Evolutionary conservation across 2,888 invertebrate genomes (phyloP).

Genomic region (Caenorhabditis doughertyi): DNA sequence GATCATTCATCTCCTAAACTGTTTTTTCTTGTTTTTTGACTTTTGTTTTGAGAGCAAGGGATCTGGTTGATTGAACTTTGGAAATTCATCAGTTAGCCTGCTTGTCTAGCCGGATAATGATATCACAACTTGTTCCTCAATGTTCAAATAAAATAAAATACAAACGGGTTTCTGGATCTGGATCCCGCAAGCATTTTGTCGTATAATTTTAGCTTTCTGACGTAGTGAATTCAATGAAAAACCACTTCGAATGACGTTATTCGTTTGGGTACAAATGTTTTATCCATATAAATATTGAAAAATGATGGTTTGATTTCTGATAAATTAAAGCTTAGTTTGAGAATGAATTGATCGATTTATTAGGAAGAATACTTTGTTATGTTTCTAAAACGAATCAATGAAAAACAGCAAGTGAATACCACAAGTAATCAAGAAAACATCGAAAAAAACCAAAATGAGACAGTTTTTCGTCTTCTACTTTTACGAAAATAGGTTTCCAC

Average conservation of each 20-base stretch:
- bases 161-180: conserved; percentile 49
- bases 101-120: conserved; percentile 30
- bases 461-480: conserved; percentile 8
- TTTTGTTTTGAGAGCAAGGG: conserved; percentile 7
- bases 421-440: conserved; percentile 1
- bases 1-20: neutral
- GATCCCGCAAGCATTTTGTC: conserved; percentile 23
- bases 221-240: conserved; percentile 46
- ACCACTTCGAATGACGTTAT: conserved; percentile 32
- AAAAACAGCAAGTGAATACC: neutral
- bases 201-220: conserved; percentile 50
- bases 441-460: conserved; percentile 23
- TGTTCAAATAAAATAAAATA: conserved; percentile 20
- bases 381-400: conserved; percentile 14
- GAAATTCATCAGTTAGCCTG: conserved; percentile 4
- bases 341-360: neutral
- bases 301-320: conserved; percentile 37
- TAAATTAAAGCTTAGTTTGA: neutral
- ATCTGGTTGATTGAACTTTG: conserved; percentile 26
- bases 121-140: conserved; percentile 44
- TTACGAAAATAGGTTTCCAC: conserved; percentile 31
- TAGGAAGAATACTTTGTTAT: neutral
- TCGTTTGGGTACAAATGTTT: conserved; percentile 31
- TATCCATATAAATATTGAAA: neutral
- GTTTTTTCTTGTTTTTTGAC: neutral